Percentiles rank a stretch among this genome's conserved stretches.
Evolutionary conservation across 2,797 vertebrate genomes (phyloP).

Genomic region (Pelochelys cantorii): DNA sequence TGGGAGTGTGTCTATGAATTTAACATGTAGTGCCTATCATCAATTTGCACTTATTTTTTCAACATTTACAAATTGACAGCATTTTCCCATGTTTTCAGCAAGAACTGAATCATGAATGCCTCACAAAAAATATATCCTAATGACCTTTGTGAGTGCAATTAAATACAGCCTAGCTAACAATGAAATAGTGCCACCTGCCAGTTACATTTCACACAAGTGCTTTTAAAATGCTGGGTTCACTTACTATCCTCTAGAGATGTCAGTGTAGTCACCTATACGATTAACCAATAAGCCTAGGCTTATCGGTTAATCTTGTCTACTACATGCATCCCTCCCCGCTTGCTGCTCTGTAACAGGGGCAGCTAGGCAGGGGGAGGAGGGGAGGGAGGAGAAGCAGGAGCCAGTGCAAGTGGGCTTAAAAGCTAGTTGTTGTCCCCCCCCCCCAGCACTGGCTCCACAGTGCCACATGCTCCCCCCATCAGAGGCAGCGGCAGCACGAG

Average conservation of each 20-base stretch:
- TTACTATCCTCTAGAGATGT: not conserved
- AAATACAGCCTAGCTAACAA: not conserved
- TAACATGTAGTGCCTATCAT: fast-evolving
- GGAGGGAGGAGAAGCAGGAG: too few species aligned
- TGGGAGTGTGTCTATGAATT: not conserved
- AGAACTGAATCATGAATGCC: not conserved
- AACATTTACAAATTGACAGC: not conserved
- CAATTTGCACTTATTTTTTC: fast-evolving
- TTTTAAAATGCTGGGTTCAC: not conserved
- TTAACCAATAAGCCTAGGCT: too few species aligned
- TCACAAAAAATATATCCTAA: not conserved
- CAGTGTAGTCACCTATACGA: too few species aligned
- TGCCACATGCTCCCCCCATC: too few species aligned
- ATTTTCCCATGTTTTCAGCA: fast-evolving
- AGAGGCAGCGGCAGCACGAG: too few species aligned
- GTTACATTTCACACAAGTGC: not conserved
- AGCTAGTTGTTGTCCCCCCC: too few species aligned
- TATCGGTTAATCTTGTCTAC: too few species aligned
- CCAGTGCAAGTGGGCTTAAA: too few species aligned
- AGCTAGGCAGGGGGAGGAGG: too few species aligned
- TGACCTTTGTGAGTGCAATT: constrained; percentile 6
- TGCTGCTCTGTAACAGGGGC: too few species aligned
- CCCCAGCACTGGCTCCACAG: too few species aligned
- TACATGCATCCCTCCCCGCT: too few species aligned
- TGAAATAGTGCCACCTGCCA: not conserved